Evolutionary conservation across 2,797 vertebrate genomes (phyloP), one percentile per base, ranked within the genome.

Genomic region (Neoniphon sammara): DNA sequence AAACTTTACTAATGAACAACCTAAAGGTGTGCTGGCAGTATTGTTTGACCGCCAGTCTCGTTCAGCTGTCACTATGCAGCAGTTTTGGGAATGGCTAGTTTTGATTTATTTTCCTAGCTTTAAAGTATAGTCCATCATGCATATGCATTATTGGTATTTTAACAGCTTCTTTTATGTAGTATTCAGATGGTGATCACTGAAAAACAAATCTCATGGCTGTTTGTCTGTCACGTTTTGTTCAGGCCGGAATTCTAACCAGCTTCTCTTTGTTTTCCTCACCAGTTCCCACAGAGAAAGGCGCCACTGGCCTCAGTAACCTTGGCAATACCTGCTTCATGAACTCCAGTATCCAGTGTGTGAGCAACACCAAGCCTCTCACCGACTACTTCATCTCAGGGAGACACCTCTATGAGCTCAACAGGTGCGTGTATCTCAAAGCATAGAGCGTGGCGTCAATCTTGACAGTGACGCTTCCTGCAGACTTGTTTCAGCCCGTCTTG

Each of bases 251-350:
- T 63, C 18, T 23, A 8, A 57, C n/a, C 12, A 2, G 7, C 4
- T 1, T 46, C 2, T 64, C 2, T 7, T 60, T 21, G 42, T 74
- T 59, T 65, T 21, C 21, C 30, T 21, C 46, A 12, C 0, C 86
- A 99, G 98, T 98, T 86, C 97, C 98, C 2, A 99, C 98, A 64
- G 98, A 99, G 92, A 99, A 99, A 72, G 98, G 98, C 70, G 98
- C 98, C 49, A 99, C 98, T 1, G 98, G 98, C 52, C 94, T 99
- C 80, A 99, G 98, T 93, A 99, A 99, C 85, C 93, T 99, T 78
- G 98, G 98, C 49, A 99, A 99, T 89, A 99, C 98, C 0, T 99
- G 98, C 84, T 99, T 99, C 91, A 99, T 99, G 98, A 99, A 99
- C 90, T 99, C 98, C 68, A 99, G 98, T 74, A 99, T 99, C 90